A percentile compares a stretch with the other conserved stretches of the same genome.
Evolutionary conservation across 2,113 vertebrate genomes (phyloP).

Genomic region (Onychostoma macrolepis): DNA sequence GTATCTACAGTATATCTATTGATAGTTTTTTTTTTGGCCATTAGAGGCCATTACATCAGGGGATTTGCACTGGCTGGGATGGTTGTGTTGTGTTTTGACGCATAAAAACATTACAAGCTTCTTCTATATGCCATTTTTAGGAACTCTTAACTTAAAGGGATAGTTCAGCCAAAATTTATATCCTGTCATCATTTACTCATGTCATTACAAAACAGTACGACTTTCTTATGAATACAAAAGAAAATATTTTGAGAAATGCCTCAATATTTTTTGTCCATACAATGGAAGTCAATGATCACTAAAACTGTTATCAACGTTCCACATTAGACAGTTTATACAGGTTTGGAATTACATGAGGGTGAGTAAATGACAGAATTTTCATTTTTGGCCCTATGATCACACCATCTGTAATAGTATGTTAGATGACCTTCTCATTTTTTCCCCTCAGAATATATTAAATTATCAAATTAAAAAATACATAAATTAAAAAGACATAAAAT

Average conservation of each 20-base stretch:
- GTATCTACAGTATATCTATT: background rate
- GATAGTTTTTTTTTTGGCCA: background rate
- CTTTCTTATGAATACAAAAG: background rate
- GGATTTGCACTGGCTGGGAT: background rate
- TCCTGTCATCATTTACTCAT: background rate
- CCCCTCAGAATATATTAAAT: background rate
- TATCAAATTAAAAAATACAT: background rate
- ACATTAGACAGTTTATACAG: background rate
- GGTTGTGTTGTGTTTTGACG: background rate
- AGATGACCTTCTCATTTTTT: background rate
- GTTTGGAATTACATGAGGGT: background rate
- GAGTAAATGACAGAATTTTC: background rate
- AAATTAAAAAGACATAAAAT: background rate
- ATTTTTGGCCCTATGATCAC: background rate
- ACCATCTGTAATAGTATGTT: background rate
- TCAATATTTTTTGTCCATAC: background rate
- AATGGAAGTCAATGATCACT: background rate
- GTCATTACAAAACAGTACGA: background rate
- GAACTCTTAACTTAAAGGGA: background rate
- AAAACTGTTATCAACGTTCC: background rate
- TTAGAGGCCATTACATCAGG: background rate
- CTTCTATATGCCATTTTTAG: background rate
- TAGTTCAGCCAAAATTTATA: background rate
- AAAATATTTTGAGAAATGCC: background rate
- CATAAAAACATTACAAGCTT: background rate